phyloP scores from a whole-genome alignment of 2,797 vertebrate species.

The Coranthus polyacanthus region DNA sequence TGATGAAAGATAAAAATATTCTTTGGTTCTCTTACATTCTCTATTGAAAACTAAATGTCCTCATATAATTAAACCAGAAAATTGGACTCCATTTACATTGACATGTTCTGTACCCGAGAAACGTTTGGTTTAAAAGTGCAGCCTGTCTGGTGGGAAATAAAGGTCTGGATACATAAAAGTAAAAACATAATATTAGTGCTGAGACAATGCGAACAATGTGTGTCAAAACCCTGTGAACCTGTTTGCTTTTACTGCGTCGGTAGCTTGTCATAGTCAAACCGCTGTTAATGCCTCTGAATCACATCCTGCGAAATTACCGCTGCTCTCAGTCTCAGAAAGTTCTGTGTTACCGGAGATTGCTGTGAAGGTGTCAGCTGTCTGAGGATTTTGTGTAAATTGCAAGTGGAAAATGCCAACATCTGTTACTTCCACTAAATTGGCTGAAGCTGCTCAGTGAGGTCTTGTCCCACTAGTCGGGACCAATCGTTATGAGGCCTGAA shows the following conservation, averaged over 20 bases:
- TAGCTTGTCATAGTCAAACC: constrained; percentile 35
- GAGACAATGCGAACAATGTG: constrained; percentile 17
- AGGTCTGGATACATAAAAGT: neutral
- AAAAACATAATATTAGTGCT: neutral
- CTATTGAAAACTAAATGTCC: neutral
- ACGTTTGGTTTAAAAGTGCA: neutral
- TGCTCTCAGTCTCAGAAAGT: constrained; percentile 23
- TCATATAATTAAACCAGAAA: constrained; percentile 8
- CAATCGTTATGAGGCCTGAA: constrained; percentile 64
- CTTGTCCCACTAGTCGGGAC: constrained; percentile 38
- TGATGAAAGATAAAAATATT: neutral
- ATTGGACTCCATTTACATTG: neutral
- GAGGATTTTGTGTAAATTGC: constrained; percentile 65
- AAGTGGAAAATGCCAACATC: constrained; percentile 75
- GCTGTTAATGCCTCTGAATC: constrained; percentile 37
- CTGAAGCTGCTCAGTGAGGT: constrained; percentile 45
- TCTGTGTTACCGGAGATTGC: constrained; percentile 42
- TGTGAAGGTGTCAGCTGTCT: constrained; percentile 64
- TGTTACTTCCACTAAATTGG: constrained; percentile 78
- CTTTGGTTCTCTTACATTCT: neutral
- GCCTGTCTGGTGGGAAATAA: neutral
- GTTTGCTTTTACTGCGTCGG: constrained; percentile 34
- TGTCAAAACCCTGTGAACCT: constrained; percentile 21
- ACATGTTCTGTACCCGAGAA: neutral
- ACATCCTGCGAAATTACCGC: constrained; percentile 39